Evolutionary conservation across 1,140 invertebrate species (phyloP).

Genomic region (Sarcophaga peregrina): DNA sequence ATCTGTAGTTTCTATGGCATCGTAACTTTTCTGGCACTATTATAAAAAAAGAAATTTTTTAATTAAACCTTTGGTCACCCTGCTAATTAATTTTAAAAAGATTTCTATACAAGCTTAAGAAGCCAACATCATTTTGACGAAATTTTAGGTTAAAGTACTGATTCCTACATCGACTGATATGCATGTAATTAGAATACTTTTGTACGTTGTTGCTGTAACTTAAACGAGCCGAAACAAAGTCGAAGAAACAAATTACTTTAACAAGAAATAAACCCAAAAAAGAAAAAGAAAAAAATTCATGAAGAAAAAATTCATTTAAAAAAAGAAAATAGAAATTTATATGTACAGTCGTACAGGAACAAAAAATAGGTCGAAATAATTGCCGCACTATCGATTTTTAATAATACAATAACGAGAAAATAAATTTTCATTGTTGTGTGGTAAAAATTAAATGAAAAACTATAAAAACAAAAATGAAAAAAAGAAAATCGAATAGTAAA

Average conservation of each 20-base stretch:
- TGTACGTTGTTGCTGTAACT: background rate
- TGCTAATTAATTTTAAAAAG: too few relatives aligned
- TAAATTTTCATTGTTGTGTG: background rate
- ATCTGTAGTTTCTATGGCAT: too few relatives aligned
- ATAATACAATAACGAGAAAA: background rate
- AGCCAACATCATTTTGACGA: too few relatives aligned
- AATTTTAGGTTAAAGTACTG: too few relatives aligned
- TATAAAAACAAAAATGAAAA: background rate
- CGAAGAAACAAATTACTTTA: conserved; percentile 4
- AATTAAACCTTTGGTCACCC: too few relatives aligned
- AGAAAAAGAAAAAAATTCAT: background rate
- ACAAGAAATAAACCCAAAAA: background rate
- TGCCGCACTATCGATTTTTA: conserved; percentile 24
- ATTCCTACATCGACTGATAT: background rate
- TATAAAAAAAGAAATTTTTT: too few relatives aligned
- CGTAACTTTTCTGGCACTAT: too few relatives aligned
- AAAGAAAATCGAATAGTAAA: background rate
- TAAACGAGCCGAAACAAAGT: conserved; percentile 24
- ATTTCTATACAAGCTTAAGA: too few relatives aligned
- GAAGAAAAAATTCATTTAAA: background rate
- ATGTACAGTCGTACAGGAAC: too few relatives aligned
- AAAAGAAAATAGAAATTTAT: background rate
- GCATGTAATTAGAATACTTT: conserved; percentile 1
- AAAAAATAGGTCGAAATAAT: conserved; percentile 9
- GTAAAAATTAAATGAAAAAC: background rate